Conservation (phyloP, 2,888 invertebrate species). For the Corythucha ciliata region DNA sequence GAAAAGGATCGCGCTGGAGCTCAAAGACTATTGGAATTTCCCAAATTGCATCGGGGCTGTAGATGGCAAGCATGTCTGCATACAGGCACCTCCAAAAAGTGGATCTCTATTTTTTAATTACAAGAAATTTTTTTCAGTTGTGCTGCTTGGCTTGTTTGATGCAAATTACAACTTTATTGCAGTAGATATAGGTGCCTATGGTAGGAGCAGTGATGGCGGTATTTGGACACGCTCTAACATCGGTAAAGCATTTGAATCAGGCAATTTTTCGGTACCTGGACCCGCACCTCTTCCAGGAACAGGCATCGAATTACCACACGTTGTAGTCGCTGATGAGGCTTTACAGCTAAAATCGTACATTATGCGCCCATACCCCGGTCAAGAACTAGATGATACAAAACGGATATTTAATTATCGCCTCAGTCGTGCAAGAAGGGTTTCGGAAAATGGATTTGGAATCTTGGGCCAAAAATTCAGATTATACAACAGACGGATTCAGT, state of each 20-base stretch:
- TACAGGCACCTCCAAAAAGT: slow-evolving; percentile 32
- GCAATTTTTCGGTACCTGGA: slow-evolving; percentile 32
- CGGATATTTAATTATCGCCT: slow-evolving; percentile 4
- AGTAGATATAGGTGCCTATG: slow-evolving; percentile 37
- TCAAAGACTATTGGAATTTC: slow-evolving; percentile 34
- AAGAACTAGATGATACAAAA: slow-evolving; percentile 20
- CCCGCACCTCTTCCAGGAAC: slow-evolving; percentile 34
- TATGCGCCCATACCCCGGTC: slow-evolving; percentile 15
- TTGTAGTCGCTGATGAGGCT: slow-evolving; percentile 35
- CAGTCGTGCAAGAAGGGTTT: background rate
- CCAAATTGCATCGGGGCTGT: slow-evolving; percentile 34
- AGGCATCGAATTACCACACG: slow-evolving; percentile 32
- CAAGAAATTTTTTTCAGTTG: slow-evolving; percentile 34
- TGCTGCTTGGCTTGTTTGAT: slow-evolving; percentile 36
- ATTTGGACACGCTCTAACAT: slow-evolving; percentile 34
- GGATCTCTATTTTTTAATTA: slow-evolving; percentile 35
- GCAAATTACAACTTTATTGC: slow-evolving; percentile 36
- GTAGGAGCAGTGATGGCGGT: slow-evolving; percentile 37
- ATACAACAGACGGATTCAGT: slow-evolving; percentile 4
- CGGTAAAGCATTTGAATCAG: slow-evolving; percentile 28
- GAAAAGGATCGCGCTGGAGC: slow-evolving; percentile 28
- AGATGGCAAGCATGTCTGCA: slow-evolving; percentile 36
- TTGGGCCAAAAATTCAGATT: slow-evolving; percentile 20
- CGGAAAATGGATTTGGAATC: slow-evolving; percentile 1
- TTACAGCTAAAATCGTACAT: slow-evolving; percentile 10